Evolutionary conservation across 2,113 vertebrate species (phyloP), one percentile per base, ranked within the genome.

Genomic region (Xiphorhynchus elegans): DNA sequence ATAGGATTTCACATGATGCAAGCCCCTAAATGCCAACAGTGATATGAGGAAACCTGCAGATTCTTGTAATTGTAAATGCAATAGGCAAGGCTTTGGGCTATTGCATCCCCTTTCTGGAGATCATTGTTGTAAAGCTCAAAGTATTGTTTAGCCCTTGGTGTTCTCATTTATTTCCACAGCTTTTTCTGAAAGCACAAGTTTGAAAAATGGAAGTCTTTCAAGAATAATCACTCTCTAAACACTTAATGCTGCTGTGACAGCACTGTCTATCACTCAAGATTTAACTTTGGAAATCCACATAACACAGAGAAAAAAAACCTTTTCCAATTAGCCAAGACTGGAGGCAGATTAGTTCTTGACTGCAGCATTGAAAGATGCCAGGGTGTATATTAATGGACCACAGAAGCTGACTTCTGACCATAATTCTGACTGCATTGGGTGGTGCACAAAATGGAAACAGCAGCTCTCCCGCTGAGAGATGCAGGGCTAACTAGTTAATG

Each of bases 161-260:
- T 92, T 97, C 91, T 93, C 93, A 95, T 96, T 97, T 97, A 92
- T 96, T 95, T 97, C 94, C 79, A 81, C 44, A 58, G 92, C 55
- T 79, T 96, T 91, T 81, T 84, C 83, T 94, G 89, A 93, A 90
- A 85, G 97, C 80, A 76, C 92, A 86, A 77, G 93, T 97, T 93
- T 97, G 97, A 97, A 96, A 97, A 97, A 98, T 97, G 95, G 93
- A 97, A 97, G 96, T 96, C 87, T 97, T 97, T 86, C 84, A 95
- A 90, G 96, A 98, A 97, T 97, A 97, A 98, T 97, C 93, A 97
- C 96, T 98, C 97, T 97, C 95, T 97, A 97, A 98, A 97, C 98
- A 97, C 97, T 98, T 97, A 97, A 97, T 92, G 89, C 95, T 97
- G 97, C 97, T 97, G 97, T 98, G 98, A 98, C 98, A 98, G 97